Evolutionary conservation across 1,140 invertebrate genomes (phyloP).

Genomic region (Elysia chlorotica): DNA sequence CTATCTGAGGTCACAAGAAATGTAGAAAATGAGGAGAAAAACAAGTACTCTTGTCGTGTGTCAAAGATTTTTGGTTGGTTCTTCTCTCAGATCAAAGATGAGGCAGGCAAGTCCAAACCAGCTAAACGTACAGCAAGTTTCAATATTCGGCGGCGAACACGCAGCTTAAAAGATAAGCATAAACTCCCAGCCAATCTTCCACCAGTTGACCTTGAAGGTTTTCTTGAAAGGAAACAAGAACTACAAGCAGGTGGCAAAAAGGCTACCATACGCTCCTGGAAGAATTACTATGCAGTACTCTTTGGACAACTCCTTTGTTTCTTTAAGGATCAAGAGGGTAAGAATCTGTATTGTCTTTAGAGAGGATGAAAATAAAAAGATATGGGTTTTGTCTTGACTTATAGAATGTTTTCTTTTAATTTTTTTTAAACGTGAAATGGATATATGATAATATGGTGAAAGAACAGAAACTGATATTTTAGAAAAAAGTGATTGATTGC

Average conservation of each 20-base stretch:
- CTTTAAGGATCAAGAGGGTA: constrained; percentile 92
- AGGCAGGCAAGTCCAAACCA: constrained; percentile 48
- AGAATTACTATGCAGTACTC: constrained; percentile 90
- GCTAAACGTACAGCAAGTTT: constrained; percentile 87
- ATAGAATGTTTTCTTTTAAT: not conserved
- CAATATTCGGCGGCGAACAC: constrained; percentile 82
- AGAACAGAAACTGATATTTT: not conserved
- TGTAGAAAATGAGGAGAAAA: no score
- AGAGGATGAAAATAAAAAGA: not conserved
- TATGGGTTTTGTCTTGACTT: not conserved
- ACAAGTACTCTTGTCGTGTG: no score
- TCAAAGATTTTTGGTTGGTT: not conserved
- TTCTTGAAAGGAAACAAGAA: constrained; percentile 93
- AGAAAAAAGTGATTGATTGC: no score
- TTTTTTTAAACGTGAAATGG: not conserved
- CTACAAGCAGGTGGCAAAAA: constrained; percentile 90
- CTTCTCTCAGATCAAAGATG: constrained; percentile 35
- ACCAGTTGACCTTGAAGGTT: constrained; percentile 89
- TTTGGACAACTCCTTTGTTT: constrained; percentile 97
- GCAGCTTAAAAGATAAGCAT: constrained; percentile 74
- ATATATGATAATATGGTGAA: not conserved
- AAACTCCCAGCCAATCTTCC: constrained; percentile 72
- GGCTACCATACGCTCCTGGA: constrained; percentile 94
- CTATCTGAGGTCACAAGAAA: no score
- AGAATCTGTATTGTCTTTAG: not conserved